Conservation (phyloP, 2,888 invertebrate species). For the Drosophila limbata region DNA sequence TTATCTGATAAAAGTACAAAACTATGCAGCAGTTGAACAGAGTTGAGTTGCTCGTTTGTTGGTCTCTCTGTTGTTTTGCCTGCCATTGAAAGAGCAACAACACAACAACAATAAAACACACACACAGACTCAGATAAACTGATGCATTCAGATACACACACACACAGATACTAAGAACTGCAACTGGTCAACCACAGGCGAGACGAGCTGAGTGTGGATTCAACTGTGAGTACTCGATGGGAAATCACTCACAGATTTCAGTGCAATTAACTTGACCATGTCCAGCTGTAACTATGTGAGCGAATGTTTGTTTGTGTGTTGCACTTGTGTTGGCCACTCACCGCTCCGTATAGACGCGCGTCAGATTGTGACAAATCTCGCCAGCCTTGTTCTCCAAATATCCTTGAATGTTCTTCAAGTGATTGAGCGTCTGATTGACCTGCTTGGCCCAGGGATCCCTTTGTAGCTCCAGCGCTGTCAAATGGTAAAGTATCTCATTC, state of each 20-base stretch:
- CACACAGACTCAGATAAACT: slow-evolving; percentile 3
- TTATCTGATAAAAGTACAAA: slow-evolving; percentile 75
- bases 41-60: slow-evolving; percentile 36
- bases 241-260: slow-evolving; percentile 42
- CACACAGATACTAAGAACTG: neutral
- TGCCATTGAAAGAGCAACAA: slow-evolving; percentile 34
- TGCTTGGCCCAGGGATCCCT: slow-evolving; percentile 90
- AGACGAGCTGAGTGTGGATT: slow-evolving; percentile 21
- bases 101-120: slow-evolving; percentile 34
- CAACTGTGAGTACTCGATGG: slow-evolving; percentile 24
- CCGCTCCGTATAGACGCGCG: slow-evolving; percentile 83
- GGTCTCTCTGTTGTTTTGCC: slow-evolving; percentile 28
- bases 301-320: neutral
- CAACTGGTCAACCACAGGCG: slow-evolving; percentile 32
- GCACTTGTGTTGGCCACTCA: slow-evolving; percentile 42
- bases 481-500: slow-evolving; percentile 90
- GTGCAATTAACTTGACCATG: slow-evolving; percentile 46
- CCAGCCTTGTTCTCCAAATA: slow-evolving; percentile 91
- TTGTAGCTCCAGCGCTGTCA: slow-evolving; percentile 91
- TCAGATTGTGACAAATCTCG: slow-evolving; percentile 89
- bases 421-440: slow-evolving; percentile 90
- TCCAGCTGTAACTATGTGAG: neutral
- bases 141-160: neutral
- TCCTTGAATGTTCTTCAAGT: slow-evolving; percentile 91
- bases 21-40: slow-evolving; percentile 34